Percentiles rank a stretch among this genome's conserved stretches.
Evolutionary conservation across 2,888 invertebrate genomes (phyloP).

Genomic region (Heliconius cydno): DNA sequence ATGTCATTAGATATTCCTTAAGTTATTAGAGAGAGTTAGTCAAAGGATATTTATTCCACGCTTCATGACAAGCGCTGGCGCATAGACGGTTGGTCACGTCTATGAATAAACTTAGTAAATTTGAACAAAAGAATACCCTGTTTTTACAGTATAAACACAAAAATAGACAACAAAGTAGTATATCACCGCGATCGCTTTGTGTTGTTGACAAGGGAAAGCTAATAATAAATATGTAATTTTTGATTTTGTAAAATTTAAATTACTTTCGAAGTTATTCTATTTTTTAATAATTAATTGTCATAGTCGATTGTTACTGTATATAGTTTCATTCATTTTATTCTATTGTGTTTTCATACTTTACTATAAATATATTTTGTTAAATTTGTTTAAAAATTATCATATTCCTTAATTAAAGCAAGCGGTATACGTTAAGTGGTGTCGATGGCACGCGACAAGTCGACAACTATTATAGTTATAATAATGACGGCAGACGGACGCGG

Average conservation of each 20-base stretch:
- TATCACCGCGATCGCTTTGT: not conserved
- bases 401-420: slow-evolving; percentile 43
- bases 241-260: slow-evolving; percentile 45
- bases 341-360: not conserved
- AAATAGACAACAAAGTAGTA: not conserved
- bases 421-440: slow-evolving; percentile 56
- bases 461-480: slow-evolving; percentile 64
- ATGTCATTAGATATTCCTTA: not conserved
- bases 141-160: slow-evolving; percentile 2
- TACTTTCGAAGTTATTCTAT: slow-evolving; percentile 24
- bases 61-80: slow-evolving; percentile 11
- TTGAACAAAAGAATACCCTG: slow-evolving; percentile 13
- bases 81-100: slow-evolving; percentile 25
- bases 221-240: not conserved
- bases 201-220: not conserved
- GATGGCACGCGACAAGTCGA: slow-evolving; percentile 64
- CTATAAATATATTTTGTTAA: no score
- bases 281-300: not conserved
- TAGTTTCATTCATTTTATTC: not conserved
- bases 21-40: slow-evolving; percentile 19
- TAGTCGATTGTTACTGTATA: not conserved
- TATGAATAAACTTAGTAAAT: slow-evolving; percentile 19
- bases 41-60: slow-evolving; percentile 10
- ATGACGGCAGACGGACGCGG: slow-evolving; percentile 65
- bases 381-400: not conserved